Base-by-base conservation (phyloP, 2,113 vertebrate species). In the Pomatorhinus ruficollis region DNA sequence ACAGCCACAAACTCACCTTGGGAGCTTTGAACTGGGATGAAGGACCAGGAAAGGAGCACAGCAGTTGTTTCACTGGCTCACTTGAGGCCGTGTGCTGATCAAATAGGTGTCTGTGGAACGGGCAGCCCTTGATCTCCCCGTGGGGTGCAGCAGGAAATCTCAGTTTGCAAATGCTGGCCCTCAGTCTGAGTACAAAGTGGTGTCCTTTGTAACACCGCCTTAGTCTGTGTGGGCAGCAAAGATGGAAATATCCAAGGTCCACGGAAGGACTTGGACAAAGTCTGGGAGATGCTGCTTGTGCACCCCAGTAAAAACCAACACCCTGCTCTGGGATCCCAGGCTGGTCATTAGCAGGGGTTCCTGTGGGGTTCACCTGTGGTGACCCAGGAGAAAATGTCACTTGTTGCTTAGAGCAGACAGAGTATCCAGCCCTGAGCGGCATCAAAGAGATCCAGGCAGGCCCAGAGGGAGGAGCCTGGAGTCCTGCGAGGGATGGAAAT, bases 181-280 rank as follows among this genome's bases (percentile, higher is more conserved):
- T 8, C 4, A 0, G 31, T 23, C 21, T 30, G 87, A 57, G 54
- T 8, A 15, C 37, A 12, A 1, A 17, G 63, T 12, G 7, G 24
- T 30, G 22, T 31, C 37, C 27, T 44, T 14, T 35, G 56, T 7
- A 5, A 3, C 12, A 0, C 0, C 30, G 52, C 45, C 33, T 28
- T 4, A 0, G 9, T 30, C 54, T 22, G 45, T 6, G 15, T 24
- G 54, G 30, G 44, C 76, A 80, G 49, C 53, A 10, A 6, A 11
- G 31, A 16, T 6, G 3, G 2, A 25, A 30, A 14, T 10, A 2
- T 0, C 37, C 49, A 4, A 44, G 40, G 14, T 12, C 42, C 11
- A 0, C 0, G 4, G 17, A n/a, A 10, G 21, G 74, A 5, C 31
- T 13, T 1, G 2, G 44, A 6, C 50, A 15, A 0, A 31, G n/a